A percentile compares a stretch with the other conserved stretches of the same genome.
Evolutionary conservation across 2,888 invertebrate genomes (phyloP).

Genomic region (Calameuta filiformis): DNA sequence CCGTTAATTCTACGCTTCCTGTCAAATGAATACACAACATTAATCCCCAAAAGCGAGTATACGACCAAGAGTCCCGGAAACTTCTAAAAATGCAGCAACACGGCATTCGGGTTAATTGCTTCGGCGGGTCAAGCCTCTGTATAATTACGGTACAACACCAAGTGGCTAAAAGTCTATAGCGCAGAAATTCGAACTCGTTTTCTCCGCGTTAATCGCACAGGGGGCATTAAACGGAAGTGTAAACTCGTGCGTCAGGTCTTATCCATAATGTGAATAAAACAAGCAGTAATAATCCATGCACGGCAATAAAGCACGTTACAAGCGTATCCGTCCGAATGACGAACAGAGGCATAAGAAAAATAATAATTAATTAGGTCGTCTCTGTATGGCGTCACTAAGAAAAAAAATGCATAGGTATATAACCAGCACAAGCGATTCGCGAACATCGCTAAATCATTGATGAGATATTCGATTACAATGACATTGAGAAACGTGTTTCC

Average conservation of each 20-base stretch:
- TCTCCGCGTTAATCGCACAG: conserved; percentile 1
- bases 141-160: neutral
- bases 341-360: neutral
- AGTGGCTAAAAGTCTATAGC: neutral
- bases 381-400: neutral
- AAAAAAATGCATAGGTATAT: neutral
- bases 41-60: neutral
- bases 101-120: neutral
- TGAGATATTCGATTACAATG: neutral
- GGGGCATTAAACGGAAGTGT: conserved; percentile 3
- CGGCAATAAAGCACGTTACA: neutral
- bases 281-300: neutral
- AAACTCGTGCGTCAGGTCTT: conserved; percentile 1
- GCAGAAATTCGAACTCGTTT: neutral
- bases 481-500: neutral
- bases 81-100: neutral
- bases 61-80: neutral
- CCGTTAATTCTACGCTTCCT: no score
- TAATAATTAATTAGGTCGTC: neutral
- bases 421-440: neutral
- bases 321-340: no score
- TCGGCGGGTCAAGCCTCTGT: neutral
- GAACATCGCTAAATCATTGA: neutral
- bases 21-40: neutral
- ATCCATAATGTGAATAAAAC: neutral